Percentiles rank a stretch among this genome's conserved stretches.
Evolutionary conservation across 1,140 invertebrate species (phyloP).

Genomic region (Bombus polaris): DNA sequence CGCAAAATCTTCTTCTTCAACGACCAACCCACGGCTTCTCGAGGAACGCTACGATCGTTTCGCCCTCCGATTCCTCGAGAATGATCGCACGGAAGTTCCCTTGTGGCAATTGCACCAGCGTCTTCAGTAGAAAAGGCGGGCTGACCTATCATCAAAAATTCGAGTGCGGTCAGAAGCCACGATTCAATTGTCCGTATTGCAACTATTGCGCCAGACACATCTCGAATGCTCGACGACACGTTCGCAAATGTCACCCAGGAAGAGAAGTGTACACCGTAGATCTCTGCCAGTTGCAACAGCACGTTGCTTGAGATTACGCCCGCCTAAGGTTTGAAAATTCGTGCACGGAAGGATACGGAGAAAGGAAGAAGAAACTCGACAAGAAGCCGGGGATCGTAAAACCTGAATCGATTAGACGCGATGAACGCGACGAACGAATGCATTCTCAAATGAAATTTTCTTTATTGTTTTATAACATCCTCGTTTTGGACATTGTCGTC

Average conservation of each 20-base stretch:
- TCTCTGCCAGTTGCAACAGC: conserved; percentile 31
- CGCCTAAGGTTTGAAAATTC: background rate
- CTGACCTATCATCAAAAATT: conserved; percentile 85
- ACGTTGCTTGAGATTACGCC: conserved; percentile 19
- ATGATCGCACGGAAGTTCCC: conserved; percentile 41
- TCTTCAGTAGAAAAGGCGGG: conserved; percentile 65
- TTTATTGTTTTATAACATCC: background rate
- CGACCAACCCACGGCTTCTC: background rate
- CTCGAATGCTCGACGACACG: conserved; percentile 68
- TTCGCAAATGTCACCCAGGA: conserved; percentile 86
- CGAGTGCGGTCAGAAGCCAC: conserved; percentile 86
- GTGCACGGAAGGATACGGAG: background rate
- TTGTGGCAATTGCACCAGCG: conserved; percentile 56
- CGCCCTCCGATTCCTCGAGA: background rate
- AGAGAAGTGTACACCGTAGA: conserved; percentile 78
- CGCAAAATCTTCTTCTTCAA: conserved; percentile 11
- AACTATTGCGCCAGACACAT: conserved; percentile 69
- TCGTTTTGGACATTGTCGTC: background rate
- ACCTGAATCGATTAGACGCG: background rate
- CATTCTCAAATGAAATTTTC: background rate
- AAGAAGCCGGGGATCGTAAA: background rate
- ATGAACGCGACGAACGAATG: background rate
- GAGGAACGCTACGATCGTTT: background rate
- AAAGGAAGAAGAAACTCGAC: background rate
- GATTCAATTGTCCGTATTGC: conserved; percentile 85